These are phyloP conservation scores for Shargacucullia verbasci DNA, from an alignment of 2,888 invertebrate genomes.

Conservation along the genomic window DNA sequence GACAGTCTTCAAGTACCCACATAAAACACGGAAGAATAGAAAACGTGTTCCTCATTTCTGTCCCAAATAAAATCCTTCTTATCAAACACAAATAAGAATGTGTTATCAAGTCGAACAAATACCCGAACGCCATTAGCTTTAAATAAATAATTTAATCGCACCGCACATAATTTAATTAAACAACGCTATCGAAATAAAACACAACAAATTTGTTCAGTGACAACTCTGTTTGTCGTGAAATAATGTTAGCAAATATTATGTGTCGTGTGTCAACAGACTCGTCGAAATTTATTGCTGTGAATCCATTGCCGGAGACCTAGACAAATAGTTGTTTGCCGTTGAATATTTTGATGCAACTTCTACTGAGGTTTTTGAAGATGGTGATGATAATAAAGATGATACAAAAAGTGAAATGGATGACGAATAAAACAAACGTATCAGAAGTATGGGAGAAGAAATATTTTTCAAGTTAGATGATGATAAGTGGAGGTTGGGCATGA, in stretches of 20 bases:
- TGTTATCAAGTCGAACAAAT: slow-evolving; percentile 67
- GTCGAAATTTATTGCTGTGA: slow-evolving; percentile 78
- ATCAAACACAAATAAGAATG: slow-evolving; percentile 66
- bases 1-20: too few relatives aligned
- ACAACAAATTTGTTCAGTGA: slow-evolving; percentile 82
- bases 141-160: slow-evolving; percentile 78
- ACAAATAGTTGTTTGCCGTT: slow-evolving; percentile 34
- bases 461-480: slow-evolving; percentile 34
- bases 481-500: slow-evolving; percentile 57
- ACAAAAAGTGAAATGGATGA: slow-evolving; percentile 41
- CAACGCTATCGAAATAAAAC: slow-evolving; percentile 78
- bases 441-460: slow-evolving; percentile 16
- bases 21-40: slow-evolving; percentile 50
- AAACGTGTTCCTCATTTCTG: slow-evolving; percentile 67
- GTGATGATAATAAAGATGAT: slow-evolving; percentile 11
- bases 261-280: slow-evolving; percentile 71
- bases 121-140: slow-evolving; percentile 67
- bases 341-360: slow-evolving; percentile 11
- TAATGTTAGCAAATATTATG: slow-evolving; percentile 81
- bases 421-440: slow-evolving; percentile 18
- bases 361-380: slow-evolving; percentile 25
- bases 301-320: slow-evolving; percentile 61
- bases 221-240: slow-evolving; percentile 77
- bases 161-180: slow-evolving; percentile 76
- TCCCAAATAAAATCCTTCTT: slow-evolving; percentile 69